These are phyloP conservation scores for Australoheros facetus DNA, from an alignment of 2,797 vertebrate genomes.

Conservation along the genomic window DNA sequence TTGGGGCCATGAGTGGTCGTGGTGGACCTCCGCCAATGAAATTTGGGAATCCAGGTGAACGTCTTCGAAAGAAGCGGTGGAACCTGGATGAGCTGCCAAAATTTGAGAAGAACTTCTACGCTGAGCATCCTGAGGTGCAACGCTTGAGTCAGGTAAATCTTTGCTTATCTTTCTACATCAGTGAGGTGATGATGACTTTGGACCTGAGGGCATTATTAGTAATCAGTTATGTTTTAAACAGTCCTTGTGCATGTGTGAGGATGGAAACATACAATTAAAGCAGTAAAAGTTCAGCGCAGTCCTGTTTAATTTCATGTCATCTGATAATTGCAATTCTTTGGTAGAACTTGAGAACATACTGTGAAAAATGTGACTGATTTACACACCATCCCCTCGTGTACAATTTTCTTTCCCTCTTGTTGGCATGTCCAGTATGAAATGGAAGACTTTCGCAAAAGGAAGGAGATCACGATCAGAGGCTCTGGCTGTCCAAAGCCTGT, in stretches of 20 bases:
- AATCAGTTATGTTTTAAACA: background rate
- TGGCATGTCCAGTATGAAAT: conserved; percentile 85
- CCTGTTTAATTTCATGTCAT: too few species aligned
- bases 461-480: conserved; percentile 94
- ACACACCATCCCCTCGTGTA: background rate
- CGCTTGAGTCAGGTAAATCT: conserved; percentile 83
- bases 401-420: background rate
- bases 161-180: background rate
- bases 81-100: conserved; percentile 94
- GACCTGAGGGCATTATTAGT: background rate
- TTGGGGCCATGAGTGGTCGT: conserved; percentile 78
- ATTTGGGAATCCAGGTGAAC: conserved; percentile 96
- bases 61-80: conserved; percentile 96
- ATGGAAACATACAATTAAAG: background rate
- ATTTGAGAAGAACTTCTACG: conserved; percentile 99
- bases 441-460: conserved; percentile 91
- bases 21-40: conserved; percentile 88
- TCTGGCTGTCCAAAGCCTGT: conserved; percentile 88
- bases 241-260: background rate
- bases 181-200: too few species aligned
- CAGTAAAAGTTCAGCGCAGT: background rate
- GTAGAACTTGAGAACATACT: background rate
- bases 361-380: background rate
- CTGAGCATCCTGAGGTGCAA: conserved; percentile 91
- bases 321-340: background rate